Base-by-base conservation (phyloP, 1,140 invertebrate species). In the Orchesella cincta region DNA sequence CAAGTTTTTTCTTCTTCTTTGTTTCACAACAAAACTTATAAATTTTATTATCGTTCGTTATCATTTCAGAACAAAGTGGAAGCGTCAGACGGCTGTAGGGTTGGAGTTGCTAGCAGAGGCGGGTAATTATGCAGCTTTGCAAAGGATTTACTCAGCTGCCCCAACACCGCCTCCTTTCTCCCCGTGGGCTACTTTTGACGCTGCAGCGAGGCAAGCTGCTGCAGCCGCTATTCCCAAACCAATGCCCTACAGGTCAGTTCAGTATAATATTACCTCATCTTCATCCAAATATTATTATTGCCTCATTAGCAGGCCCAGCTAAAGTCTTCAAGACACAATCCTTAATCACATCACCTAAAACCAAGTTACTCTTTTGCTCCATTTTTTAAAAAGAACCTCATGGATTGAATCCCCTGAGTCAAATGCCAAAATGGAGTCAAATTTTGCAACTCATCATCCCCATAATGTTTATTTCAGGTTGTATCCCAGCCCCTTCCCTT, bases 61-160 rank as follows among this genome's bases (percentile, higher is more conserved):
- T n/a, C n/a, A n/a, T n/a, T n/a, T n/a, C 90, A 99, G 97, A 87
- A 99, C 98, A 83, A 99, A 99, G 88, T 99, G 97, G 97, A 99
- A 99, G 86, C 90, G 98, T 5, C 98, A 99, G 86, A 98, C 97
- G 1, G 96, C 97, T 0, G 97, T 99, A 0, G 96, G 97, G 0
- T 86, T 98, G 79, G 98, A 99, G 85, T 89, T 99, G 26, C 86
- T 99, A 74, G 94, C 96, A 0, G 97, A 99, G 85, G 95, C 96
- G 0, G 95, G 95, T 5, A 98, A 98, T 87, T 97, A 96, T 85
- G 96, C 96, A 0, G 96, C 97, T 1, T 94, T 98, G 79, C 97
- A 99, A 86, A 89, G 96, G 75, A 88, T 99, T 90, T 36, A 80
- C 46, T 79, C 83, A 2, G 81, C 83, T 28, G 82, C 83, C 34